These are phyloP conservation scores for Anagyrus pseudococci DNA, from an alignment of 2,888 invertebrate genomes.

Conservation along the genomic window DNA sequence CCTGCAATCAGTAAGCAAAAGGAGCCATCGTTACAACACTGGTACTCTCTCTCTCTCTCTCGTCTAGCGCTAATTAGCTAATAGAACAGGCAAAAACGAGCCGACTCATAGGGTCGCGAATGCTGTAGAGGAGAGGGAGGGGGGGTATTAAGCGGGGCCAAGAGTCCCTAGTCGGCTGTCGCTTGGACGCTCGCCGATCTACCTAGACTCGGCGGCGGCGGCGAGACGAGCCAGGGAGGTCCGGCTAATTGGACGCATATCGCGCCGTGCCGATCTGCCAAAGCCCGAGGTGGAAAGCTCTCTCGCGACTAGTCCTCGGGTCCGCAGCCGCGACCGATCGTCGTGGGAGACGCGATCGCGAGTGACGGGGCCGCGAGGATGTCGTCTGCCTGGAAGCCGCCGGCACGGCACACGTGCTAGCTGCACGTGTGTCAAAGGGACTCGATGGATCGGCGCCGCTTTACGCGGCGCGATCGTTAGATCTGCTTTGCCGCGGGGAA, in stretches of 20 bases:
- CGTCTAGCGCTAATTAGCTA: background rate
- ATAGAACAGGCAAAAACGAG: background rate
- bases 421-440: no score
- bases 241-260: conserved; percentile 38
- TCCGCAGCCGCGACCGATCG: conserved; percentile 31
- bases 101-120: no score
- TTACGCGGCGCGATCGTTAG: background rate
- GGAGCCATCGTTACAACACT: background rate
- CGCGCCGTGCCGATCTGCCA: conserved; percentile 25
- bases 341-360: background rate
- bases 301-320: conserved; percentile 29
- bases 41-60: background rate
- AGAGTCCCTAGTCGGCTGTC: no score
- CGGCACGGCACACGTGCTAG: conserved; percentile 53
- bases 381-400: conserved; percentile 41
- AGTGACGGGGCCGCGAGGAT: conserved; percentile 35
- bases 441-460: no score
- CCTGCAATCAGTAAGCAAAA: conserved; percentile 51
- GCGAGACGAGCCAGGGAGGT: conserved; percentile 10
- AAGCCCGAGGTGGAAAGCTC: background rate
- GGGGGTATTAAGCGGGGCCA: no score
- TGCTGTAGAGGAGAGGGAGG: no score
- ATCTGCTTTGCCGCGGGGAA: conserved; percentile 43
- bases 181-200: no score
- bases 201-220: no score